phyloP scores from a whole-genome alignment of 2,888 invertebrate species.

The Charanyca ferruginea region DNA sequence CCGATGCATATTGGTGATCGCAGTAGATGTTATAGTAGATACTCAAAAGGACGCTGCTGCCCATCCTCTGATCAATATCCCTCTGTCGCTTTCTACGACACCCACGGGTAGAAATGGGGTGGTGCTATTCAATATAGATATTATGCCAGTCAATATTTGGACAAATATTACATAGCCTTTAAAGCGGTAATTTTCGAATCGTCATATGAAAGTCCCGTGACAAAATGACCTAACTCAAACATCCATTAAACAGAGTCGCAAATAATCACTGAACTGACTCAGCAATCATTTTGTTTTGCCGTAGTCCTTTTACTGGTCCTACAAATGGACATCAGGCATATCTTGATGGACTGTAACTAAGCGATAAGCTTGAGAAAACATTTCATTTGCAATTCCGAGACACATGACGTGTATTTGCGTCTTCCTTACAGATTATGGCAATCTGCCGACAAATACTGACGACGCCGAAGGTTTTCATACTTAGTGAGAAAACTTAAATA shows the following conservation, averaged over 20 bases:
- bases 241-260: constrained; percentile 33
- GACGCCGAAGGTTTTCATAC: constrained; percentile 20
- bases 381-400: constrained; percentile 77
- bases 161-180: no score
- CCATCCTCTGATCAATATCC: no score
- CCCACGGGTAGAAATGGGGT: no score
- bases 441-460: constrained; percentile 48
- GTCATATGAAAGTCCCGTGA: not conserved
- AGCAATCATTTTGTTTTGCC: constrained; percentile 68
- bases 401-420: constrained; percentile 59
- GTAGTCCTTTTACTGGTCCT: constrained; percentile 73
- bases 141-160: no score
- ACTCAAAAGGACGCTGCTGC: no score
- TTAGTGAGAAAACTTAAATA: constrained; percentile 5
- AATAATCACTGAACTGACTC: constrained; percentile 55
- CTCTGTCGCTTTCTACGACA: no score
- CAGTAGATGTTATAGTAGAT: no score
- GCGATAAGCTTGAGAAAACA: constrained; percentile 79
- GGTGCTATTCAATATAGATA: no score
- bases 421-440: constrained; percentile 55
- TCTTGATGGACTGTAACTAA: constrained; percentile 76
- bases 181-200: constrained; percentile 12
- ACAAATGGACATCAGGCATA: constrained; percentile 73
- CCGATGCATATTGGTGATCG: no score
- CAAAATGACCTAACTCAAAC: constrained; percentile 35